A percentile compares a stretch with the other conserved stretches of the same genome.
phyloP scores from a whole-genome alignment of 2,888 invertebrate genomes.

The Dryobotodes eremita region DNA sequence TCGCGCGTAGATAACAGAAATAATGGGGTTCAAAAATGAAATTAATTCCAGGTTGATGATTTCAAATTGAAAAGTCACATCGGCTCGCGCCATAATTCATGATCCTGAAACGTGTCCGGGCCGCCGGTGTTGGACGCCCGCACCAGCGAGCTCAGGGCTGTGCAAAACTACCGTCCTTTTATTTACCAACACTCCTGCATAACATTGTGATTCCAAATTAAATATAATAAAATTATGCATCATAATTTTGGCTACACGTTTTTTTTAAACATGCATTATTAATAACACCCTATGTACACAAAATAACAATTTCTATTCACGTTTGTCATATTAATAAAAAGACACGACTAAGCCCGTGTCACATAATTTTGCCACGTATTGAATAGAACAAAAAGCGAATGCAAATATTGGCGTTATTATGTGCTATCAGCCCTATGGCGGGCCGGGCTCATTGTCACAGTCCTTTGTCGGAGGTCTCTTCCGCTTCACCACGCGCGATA shows the following conservation, averaged over 20 bases:
- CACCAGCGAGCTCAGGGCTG: slow-evolving; percentile 80
- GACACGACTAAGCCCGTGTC: slow-evolving; percentile 70
- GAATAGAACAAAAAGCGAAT: slow-evolving; percentile 66
- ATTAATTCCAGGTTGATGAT: slow-evolving; percentile 91
- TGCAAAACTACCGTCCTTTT: slow-evolving; percentile 67
- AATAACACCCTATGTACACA: slow-evolving; percentile 45
- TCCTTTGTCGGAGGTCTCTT: slow-evolving; percentile 88
- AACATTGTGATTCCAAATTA: slow-evolving; percentile 61
- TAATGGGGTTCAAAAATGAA: slow-evolving; percentile 91
- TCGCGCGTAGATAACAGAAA: slow-evolving; percentile 89
- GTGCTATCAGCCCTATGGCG: slow-evolving; percentile 76
- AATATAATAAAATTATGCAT: slow-evolving; percentile 44
- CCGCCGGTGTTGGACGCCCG: slow-evolving; percentile 86
- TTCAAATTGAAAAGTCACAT: slow-evolving; percentile 92
- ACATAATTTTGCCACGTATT: slow-evolving; percentile 58
- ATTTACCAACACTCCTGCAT: slow-evolving; percentile 70
- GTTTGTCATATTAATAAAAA: slow-evolving; percentile 56
- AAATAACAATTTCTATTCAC: slow-evolving; percentile 45
- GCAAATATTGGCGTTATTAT: slow-evolving; percentile 72
- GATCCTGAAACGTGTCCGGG: slow-evolving; percentile 90
- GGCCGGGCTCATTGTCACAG: slow-evolving; percentile 84
- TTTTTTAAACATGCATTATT: slow-evolving; percentile 54
- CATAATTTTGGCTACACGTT: slow-evolving; percentile 48
- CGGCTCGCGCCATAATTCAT: slow-evolving; percentile 91
- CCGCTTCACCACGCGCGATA: slow-evolving; percentile 87